These are phyloP conservation scores for Lutraria rhynchaena DNA, from an alignment of 1,140 invertebrate species.

Conservation along the genomic window DNA sequence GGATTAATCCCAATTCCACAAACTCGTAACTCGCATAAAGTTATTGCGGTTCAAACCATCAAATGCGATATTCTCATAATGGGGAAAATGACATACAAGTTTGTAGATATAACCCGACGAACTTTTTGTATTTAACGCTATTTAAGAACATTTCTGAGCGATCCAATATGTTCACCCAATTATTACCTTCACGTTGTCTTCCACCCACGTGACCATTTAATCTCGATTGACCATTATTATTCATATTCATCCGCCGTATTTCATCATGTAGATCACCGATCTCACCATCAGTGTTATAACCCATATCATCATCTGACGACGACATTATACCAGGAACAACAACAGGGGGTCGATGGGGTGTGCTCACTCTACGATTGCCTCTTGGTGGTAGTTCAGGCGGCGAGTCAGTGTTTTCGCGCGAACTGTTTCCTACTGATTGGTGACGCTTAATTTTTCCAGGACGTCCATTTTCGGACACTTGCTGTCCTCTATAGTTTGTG, in stretches of 20 bases:
- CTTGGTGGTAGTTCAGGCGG: conserved; percentile 7
- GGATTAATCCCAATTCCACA: too few species aligned
- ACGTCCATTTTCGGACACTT: background rate
- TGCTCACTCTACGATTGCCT: background rate
- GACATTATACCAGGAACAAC: conserved; percentile 44
- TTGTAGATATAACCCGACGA: too few species aligned
- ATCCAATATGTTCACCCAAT: too few species aligned
- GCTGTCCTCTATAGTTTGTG: conserved; percentile 50
- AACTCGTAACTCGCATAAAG: too few species aligned
- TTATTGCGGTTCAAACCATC: too few species aligned
- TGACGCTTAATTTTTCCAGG: background rate
- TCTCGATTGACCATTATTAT: background rate
- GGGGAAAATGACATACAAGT: too few species aligned
- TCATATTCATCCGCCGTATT: conserved; percentile 48
- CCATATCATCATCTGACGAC: conserved; percentile 43
- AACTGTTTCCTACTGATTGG: background rate
- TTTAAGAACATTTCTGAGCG: too few species aligned
- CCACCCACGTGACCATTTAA: too few species aligned
- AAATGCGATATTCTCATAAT: too few species aligned
- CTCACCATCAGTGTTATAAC: conserved; percentile 47
- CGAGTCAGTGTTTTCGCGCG: background rate
- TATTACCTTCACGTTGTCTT: too few species aligned
- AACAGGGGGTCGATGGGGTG: background rate
- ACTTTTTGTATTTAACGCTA: too few species aligned
- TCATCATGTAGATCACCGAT: conserved; percentile 50